Evolutionary conservation across 2,888 invertebrate genomes (phyloP), one percentile per base, ranked within the genome.

Genomic region (Hedya salicella): DNA sequence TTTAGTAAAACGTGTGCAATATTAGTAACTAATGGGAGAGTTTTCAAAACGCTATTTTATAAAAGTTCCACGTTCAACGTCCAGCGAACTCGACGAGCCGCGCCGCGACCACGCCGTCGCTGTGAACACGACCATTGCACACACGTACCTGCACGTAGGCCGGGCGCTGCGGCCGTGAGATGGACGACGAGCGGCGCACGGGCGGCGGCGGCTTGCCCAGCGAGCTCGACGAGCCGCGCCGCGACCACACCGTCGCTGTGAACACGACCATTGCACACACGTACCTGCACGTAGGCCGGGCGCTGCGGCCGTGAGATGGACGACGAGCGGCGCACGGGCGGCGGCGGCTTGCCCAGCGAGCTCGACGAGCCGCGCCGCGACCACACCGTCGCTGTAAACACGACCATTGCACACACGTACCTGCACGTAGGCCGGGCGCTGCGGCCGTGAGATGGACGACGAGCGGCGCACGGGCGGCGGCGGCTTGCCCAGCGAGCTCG

Each of bases 201-300:
- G 97, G 97, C 39, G 97, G 97, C 69, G 97, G 96, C 39, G 97
- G 97, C 83, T 96, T 95, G n/a, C n/a, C n/a, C n/a, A n/a, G n/a
- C n/a, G n/a, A n/a, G n/a, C n/a, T n/a, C n/a, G n/a, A n/a, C n/a
- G n/a, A n/a, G n/a, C n/a, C n/a, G n/a, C 25, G 6, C 25, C 25
- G 25, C 25, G 25, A 25, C 25, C 25, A 25, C 25, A 25, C 25
- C 6, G 25, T 25, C 25, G 25, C 25, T 25, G 25, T 25, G 3
- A 6, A 25, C 25, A 4, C 25, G 25, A 25, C 6, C 25, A 25
- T 3, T 25, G 6, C 25, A 25, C 25, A 25, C 25, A 48, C 70
- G 70, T 66, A 87, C 88, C 79, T 86, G 88, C 11, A 71, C 72
- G 44, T 78, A 83, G 0, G 78, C 74, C 6, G 85, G 84, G 52